Evolutionary conservation across 1,140 invertebrate species (phyloP).

Genomic region (Wiebesia pumilae): DNA sequence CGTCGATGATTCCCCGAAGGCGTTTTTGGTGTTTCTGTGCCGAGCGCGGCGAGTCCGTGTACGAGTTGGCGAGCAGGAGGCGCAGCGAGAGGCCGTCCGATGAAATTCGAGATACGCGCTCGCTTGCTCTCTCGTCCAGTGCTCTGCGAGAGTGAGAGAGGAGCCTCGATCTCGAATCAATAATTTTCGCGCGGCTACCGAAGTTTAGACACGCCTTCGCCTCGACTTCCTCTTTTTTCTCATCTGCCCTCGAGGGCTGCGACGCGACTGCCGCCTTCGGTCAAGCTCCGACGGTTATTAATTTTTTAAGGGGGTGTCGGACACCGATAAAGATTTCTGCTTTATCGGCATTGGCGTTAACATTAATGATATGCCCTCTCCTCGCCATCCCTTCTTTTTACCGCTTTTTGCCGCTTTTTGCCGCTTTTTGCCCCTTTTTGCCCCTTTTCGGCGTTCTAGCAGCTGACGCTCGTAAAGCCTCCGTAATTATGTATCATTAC

Average conservation of each 20-base stretch:
- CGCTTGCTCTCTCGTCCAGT: background rate
- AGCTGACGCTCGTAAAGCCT: background rate
- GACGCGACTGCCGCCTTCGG: background rate
- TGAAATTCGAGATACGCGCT: conserved; percentile 47
- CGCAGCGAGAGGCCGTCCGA: background rate
- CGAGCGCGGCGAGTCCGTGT: background rate
- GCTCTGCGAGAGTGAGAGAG: background rate
- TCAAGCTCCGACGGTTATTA: background rate
- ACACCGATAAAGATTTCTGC: background rate
- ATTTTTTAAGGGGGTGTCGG: background rate
- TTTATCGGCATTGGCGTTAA: background rate
- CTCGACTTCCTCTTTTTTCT: background rate
- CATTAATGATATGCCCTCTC: background rate
- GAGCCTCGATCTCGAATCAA: conserved; percentile 49
- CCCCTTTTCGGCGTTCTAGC: background rate
- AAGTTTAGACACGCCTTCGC: background rate
- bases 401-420: background rate
- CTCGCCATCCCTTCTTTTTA: background rate
- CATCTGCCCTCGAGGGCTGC: background rate
- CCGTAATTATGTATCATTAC: background rate
- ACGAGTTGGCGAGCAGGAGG: background rate
- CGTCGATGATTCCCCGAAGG: conserved; percentile 39
- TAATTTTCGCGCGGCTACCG: conserved; percentile 53
- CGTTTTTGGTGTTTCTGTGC: conserved; percentile 52
- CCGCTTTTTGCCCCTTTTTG: background rate